Base-by-base conservation (phyloP, 2,113 vertebrate genomes). In the Phycodurus eques region DNA sequence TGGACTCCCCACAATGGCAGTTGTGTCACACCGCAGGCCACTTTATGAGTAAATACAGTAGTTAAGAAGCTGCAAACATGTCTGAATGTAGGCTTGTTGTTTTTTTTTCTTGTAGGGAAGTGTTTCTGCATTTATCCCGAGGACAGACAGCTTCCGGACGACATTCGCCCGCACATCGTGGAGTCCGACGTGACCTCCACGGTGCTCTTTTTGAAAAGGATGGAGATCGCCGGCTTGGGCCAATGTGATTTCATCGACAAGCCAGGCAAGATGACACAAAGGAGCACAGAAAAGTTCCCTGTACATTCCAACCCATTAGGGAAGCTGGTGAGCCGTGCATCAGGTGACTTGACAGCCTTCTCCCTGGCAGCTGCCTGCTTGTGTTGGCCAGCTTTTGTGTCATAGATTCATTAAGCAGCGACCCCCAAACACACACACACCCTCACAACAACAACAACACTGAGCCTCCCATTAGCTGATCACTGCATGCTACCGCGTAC, bases 111-210 rank as follows among this genome's bases (percentile, higher is more conserved):
- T 83, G 6, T 46, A 98, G 95, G 95, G 51, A 97, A 96, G 83
- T 92, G 94, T 72, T 96, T 98, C 92, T 92, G 95, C 63, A 87
- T 98, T 33, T 98, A 96, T 69, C 90, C 94, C 5, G 94, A 95
- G 66, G 94, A 94, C 54, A 88, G 64, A 0, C 68, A 73, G 56
- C 83, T 88, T 22, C 86, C 84, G 91, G 67, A 86, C 59, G 53
- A 69, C 81, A 39, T 39, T 39, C 35, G 35, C 20, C 91, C 94
- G 0, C 92, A 88, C 65, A 92, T 98, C 71, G 82, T 96, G 80
- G 94, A 95, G 77, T 93, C 94, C 67, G 95, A 94, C 44, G 89
- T 97, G 2, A 95, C 89, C 0, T 91, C 92, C 64, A 88, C 90
- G 51, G 94, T 95, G 27, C 94, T 97, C 1, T 96, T 95, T 87